Conservation (phyloP, 2,113 vertebrate genomes). For the Gnathonemus echidnorhynchus region DNA sequence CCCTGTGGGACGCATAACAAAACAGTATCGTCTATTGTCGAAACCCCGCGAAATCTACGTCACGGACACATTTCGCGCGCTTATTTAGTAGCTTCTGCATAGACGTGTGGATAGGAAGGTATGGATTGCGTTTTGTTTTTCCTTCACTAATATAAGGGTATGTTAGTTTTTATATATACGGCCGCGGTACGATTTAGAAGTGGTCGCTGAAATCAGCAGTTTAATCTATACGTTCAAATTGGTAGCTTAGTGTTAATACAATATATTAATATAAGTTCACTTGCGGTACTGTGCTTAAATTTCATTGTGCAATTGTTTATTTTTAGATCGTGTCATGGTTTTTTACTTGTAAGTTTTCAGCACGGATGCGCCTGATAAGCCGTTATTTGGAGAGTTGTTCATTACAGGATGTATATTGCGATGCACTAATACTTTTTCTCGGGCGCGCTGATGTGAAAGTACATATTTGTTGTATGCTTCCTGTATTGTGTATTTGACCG, state of each 20-base stretch:
- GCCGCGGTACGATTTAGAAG: background rate
- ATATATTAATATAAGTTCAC: background rate
- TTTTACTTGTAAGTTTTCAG: background rate
- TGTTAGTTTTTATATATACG: background rate
- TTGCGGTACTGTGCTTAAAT: background rate
- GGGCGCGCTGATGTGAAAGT: background rate
- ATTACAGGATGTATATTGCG: background rate
- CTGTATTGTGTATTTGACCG: background rate
- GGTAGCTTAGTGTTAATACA: background rate
- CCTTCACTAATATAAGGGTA: too few relatives aligned
- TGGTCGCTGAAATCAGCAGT: background rate
- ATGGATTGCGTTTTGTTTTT: slow-evolving; percentile 8
- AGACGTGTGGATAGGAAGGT: slow-evolving; percentile 37
- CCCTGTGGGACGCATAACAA: background rate
- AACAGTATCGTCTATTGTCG: slow-evolving; percentile 43
- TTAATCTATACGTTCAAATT: background rate
- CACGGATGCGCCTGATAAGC: background rate
- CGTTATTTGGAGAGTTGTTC: background rate
- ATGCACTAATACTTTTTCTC: background rate
- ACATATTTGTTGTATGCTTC: background rate
- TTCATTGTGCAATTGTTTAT: background rate
- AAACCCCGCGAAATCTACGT: slow-evolving; percentile 63
- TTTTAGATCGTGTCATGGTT: background rate
- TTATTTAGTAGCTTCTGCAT: slow-evolving; percentile 13
- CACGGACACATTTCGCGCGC: slow-evolving; percentile 59